phyloP scores from a whole-genome alignment of 2,888 invertebrate genomes.

The Epinotia bilunana region DNA sequence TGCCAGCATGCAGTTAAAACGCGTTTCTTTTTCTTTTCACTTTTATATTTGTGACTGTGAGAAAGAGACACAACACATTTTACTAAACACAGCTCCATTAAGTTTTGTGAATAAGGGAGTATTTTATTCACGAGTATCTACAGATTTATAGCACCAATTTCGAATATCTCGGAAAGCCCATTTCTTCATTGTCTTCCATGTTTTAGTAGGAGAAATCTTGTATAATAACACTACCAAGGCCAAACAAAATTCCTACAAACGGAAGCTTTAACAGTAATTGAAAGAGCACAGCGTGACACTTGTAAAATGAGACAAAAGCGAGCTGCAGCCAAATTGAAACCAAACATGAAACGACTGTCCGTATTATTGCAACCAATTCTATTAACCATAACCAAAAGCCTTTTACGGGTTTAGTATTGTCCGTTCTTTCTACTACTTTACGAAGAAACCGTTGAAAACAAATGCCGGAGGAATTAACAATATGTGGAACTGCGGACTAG shows the following conservation, averaged over 20 bases:
- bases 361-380: constrained; percentile 63
- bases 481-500: constrained; percentile 57
- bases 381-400: constrained; percentile 65
- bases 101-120: too few relatives aligned
- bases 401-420: constrained; percentile 60
- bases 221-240: constrained; percentile 23
- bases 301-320: constrained; percentile 59
- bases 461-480: constrained; percentile 62
- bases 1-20: too few relatives aligned
- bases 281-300: constrained; percentile 63
- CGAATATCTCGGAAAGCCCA: not conserved
- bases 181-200: not conserved
- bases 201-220: not conserved
- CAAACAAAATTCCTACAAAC: constrained; percentile 58
- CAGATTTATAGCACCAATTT: not conserved
- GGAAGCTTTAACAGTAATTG: constrained; percentile 66
- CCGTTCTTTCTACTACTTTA: constrained; percentile 49
- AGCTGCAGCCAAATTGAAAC: constrained; percentile 65
- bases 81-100: too few relatives aligned
- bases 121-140: not conserved
- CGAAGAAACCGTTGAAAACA: constrained; percentile 60
- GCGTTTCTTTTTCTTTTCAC: too few relatives aligned
- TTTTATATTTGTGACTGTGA: too few relatives aligned
- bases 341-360: constrained; percentile 56
- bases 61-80: too few relatives aligned